Conservation (phyloP, 2,113 vertebrate genomes). For the Perca schrenkii region DNA sequence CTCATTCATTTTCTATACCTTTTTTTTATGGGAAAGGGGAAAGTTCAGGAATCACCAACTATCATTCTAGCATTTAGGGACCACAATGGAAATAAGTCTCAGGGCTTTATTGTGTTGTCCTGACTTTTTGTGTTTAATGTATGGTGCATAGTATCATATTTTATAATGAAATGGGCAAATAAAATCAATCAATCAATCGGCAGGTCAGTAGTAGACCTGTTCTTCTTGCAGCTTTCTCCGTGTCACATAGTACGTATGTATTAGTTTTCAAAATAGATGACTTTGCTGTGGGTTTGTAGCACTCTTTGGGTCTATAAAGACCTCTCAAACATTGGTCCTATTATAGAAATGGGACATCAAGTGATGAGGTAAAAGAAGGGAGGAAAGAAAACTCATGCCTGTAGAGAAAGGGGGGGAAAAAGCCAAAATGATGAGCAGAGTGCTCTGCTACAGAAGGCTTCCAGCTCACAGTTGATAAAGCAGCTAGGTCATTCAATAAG, state of each 20-base stretch:
- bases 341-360: background rate
- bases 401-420: background rate
- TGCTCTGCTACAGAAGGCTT: background rate
- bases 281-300: background rate
- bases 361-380: background rate
- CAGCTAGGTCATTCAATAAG: background rate
- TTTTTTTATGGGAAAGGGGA: background rate
- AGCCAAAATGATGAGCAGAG: background rate
- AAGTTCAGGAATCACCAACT: background rate
- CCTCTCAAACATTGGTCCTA: background rate
- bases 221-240: conserved; percentile 7
- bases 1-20: background rate
- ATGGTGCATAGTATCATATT: too few relatives aligned
- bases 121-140: too few relatives aligned
- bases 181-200: too few relatives aligned
- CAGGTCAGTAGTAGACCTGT: conserved; percentile 4
- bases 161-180: too few relatives aligned
- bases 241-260: background rate
- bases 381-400: background rate
- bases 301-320: background rate
- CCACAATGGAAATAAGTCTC: too few relatives aligned
- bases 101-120: too few relatives aligned
- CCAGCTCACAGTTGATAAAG: conserved; percentile 8
- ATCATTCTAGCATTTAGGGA: background rate
- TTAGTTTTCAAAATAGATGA: conserved; percentile 1